Percentiles rank a stretch among this genome's conserved stretches.
Evolutionary conservation across 1,140 invertebrate species (phyloP).

Genomic region (Cotesia typhae): DNA sequence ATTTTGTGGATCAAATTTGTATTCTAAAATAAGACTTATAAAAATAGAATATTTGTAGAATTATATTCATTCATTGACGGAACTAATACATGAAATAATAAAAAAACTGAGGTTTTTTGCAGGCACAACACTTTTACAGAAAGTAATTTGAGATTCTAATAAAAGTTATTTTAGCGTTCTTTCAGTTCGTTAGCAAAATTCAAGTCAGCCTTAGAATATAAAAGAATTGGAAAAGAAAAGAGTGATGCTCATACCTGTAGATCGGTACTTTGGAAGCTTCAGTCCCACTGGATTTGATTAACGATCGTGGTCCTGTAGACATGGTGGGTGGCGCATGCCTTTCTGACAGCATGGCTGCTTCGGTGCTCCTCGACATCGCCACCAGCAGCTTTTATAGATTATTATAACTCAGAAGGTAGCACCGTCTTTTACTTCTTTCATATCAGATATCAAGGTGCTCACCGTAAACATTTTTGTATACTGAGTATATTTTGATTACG

Average conservation of each 20-base stretch:
- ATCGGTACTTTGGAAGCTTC: conserved; percentile 58
- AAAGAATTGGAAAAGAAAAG: conserved; percentile 39
- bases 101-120: too few species aligned
- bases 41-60: too few species aligned
- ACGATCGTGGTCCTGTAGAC: conserved; percentile 61
- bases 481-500: too few species aligned
- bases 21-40: too few species aligned
- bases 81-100: too few species aligned
- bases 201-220: not conserved
- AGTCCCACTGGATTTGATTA: conserved; percentile 66
- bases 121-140: too few species aligned
- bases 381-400: conserved; percentile 40
- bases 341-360: conserved; percentile 65
- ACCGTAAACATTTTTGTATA: conserved; percentile 12
- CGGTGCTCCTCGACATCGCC: conserved; percentile 53
- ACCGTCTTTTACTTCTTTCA: conserved; percentile 37
- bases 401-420: conserved; percentile 31
- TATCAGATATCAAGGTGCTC: not conserved
- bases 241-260: conserved; percentile 51
- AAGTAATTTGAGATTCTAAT: too few species aligned
- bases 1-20: too few species aligned
- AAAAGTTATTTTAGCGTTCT: not conserved
- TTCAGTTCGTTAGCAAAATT: conserved; percentile 13
- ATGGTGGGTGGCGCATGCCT: conserved; percentile 68
- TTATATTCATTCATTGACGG: too few species aligned